These are phyloP conservation scores for Melanotaenia nigrans DNA, from an alignment of 2,797 vertebrate species.

Conservation along the genomic window DNA sequence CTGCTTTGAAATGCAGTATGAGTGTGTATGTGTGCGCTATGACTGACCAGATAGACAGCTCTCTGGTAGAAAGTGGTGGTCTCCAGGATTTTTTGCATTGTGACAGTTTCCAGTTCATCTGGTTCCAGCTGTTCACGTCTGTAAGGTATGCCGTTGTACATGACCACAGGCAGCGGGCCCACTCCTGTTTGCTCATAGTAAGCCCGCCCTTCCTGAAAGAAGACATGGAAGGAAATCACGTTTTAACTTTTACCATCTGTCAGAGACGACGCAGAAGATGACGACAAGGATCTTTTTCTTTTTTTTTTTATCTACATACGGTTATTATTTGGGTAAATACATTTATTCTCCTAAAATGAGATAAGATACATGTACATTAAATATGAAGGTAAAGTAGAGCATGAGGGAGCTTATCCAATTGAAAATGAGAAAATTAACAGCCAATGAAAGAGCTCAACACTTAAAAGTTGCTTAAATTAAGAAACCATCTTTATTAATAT, in stretches of 20 bases:
- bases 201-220: constrained; percentile 85
- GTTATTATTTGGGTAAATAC: not conserved
- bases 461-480: not conserved
- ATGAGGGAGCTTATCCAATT: not conserved
- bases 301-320: not conserved
- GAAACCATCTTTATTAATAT: not conserved
- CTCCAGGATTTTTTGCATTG: constrained; percentile 98
- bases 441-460: not conserved
- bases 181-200: constrained; percentile 95
- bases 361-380: not conserved
- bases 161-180: constrained; percentile 91
- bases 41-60: constrained; percentile 93
- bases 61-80: constrained; percentile 94
- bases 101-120: constrained; percentile 94
- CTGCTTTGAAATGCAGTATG: not conserved
- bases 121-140: constrained; percentile 93
- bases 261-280: not conserved
- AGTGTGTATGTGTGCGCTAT: not conserved
- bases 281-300: not conserved
- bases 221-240: not conserved
- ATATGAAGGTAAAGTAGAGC: not conserved
- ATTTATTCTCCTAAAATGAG: not conserved
- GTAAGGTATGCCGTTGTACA: constrained; percentile 96
- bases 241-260: not conserved
- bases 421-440: not conserved